A percentile compares a stretch with the other conserved stretches of the same genome.
Evolutionary conservation across 2,113 vertebrate species (phyloP).

Genomic region (Chionis minor): DNA sequence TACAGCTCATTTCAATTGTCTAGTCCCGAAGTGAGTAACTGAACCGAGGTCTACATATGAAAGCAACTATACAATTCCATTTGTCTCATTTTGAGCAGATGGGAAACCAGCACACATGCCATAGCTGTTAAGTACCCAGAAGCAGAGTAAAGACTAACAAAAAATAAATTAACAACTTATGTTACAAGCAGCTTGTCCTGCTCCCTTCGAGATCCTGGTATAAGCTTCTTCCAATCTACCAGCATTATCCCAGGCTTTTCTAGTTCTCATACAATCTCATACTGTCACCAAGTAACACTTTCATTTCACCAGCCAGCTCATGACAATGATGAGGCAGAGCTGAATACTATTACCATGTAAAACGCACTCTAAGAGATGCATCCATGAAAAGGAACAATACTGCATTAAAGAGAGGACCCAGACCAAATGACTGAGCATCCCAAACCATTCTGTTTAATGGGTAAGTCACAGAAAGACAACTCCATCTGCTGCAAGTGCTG

Average conservation of each 20-base stretch:
- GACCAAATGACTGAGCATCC: not conserved
- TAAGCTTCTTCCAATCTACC: not conserved
- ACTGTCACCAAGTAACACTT: not conserved
- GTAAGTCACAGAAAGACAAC: not conserved
- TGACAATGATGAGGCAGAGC: not conserved
- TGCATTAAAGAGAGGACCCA: not conserved
- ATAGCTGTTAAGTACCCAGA: not conserved
- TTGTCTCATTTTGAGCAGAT: not conserved
- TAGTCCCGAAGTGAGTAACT: not conserved
- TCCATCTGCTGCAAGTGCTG: not conserved
- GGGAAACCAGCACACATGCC: not conserved
- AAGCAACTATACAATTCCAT: not conserved
- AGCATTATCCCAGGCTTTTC: not conserved
- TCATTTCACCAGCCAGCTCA: not conserved
- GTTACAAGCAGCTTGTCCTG: not conserved
- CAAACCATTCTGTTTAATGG: not conserved
- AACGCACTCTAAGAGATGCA: not conserved
- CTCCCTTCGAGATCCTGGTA: not conserved
- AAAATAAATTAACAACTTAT: not conserved
- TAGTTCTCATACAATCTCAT: not conserved
- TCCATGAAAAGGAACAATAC: not conserved
- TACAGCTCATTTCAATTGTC: not conserved
- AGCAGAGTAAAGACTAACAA: constrained; percentile 9
- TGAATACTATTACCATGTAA: not conserved
- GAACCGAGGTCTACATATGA: not conserved